Percentiles rank a stretch among this genome's conserved stretches.
Conservation (phyloP, 2,888 invertebrate genomes). For the Microctonus aethiopoides region DNA sequence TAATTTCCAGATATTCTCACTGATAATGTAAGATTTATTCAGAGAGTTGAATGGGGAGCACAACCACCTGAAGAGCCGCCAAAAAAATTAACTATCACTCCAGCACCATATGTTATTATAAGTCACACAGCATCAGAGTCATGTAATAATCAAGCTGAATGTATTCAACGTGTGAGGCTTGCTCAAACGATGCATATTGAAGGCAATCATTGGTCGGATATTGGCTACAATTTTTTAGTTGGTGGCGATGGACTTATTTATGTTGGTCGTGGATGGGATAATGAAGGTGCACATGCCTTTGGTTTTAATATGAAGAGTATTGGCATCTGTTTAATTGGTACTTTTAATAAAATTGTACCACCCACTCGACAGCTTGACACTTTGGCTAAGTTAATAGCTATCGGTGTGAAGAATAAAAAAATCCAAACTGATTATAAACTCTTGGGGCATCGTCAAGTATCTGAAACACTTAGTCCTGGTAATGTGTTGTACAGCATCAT, state of each 20-base stretch:
- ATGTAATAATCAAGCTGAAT: slow-evolving; percentile 60
- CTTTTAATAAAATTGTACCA: slow-evolving; percentile 70
- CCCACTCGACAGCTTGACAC: slow-evolving; percentile 69
- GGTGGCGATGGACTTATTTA: slow-evolving; percentile 83
- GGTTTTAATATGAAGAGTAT: slow-evolving; percentile 76
- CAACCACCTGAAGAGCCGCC: slow-evolving; percentile 68
- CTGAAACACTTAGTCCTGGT: slow-evolving; percentile 78
- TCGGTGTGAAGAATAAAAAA: slow-evolving; percentile 74
- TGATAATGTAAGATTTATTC: slow-evolving; percentile 70
- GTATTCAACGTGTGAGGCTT: slow-evolving; percentile 49
- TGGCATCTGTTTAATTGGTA: slow-evolving; percentile 80
- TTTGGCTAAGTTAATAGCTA: slow-evolving; percentile 72
- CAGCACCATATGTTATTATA: slow-evolving; percentile 58
- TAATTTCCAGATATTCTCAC: slow-evolving; percentile 38
- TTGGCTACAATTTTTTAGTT: slow-evolving; percentile 82
- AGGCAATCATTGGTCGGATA: slow-evolving; percentile 74
- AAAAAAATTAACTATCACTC: slow-evolving; percentile 46
- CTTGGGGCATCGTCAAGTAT: slow-evolving; percentile 76
- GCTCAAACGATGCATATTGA: slow-evolving; percentile 73
- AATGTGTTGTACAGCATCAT: slow-evolving; percentile 74
- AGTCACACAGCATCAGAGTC: slow-evolving; percentile 55
- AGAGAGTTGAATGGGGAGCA: slow-evolving; percentile 76
- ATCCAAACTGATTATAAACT: slow-evolving; percentile 75
- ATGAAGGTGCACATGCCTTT: slow-evolving; percentile 77
- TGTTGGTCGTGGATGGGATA: slow-evolving; percentile 80